Evolutionary conservation across 2,113 vertebrate species (phyloP), one percentile per base, ranked within the genome.

Genomic region (Rhabdornis inornatus): DNA sequence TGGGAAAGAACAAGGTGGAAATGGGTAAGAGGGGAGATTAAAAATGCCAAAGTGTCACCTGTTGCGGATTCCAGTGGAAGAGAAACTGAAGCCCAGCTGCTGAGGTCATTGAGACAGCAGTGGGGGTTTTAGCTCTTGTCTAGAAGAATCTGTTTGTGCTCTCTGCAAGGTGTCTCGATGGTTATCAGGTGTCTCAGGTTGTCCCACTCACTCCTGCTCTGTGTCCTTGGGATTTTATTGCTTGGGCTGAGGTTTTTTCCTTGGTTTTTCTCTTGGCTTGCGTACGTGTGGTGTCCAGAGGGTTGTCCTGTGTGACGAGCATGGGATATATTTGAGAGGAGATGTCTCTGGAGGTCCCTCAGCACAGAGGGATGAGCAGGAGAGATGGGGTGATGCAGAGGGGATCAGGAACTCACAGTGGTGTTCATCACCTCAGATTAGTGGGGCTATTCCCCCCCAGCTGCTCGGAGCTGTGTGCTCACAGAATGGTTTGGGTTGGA

Each of bases 1-100:
- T 96, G 65, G 82, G 96, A 90, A 94, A 92, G 87, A 74, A 59
- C 90, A 56, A 89, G 91, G 89, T 96, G 92, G 95, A 95, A 96
- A 92, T 69, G 93, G 90, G 94, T 92, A 70, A 95, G 44, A 93
- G 86, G 84, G 87, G 15, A 94, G 79, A 53, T 87, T 79, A 83
- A 76, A 92, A 92, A 90, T 53, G 92, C 80, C 68, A 66, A 37
- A 92, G 57, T 13, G 6, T 95, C 94, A 90, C 93, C 92, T 96
- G 94, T 86, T 96, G 25, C 6, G 0, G 50, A 70, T 92, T 93
- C 90, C 90, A 75, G 63, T 39, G 47, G 78, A 93, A 88, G 40
- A 93, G 93, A 89, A 94, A 71, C 72, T 13, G 87, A 10, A 89
- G 77, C 49, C 65, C 90, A 80, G 68, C 71, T 95, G 79, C 35